These are phyloP conservation scores for Aspidiotus destructor DNA, from an alignment of 2,888 invertebrate genomes.

Conservation along the genomic window DNA sequence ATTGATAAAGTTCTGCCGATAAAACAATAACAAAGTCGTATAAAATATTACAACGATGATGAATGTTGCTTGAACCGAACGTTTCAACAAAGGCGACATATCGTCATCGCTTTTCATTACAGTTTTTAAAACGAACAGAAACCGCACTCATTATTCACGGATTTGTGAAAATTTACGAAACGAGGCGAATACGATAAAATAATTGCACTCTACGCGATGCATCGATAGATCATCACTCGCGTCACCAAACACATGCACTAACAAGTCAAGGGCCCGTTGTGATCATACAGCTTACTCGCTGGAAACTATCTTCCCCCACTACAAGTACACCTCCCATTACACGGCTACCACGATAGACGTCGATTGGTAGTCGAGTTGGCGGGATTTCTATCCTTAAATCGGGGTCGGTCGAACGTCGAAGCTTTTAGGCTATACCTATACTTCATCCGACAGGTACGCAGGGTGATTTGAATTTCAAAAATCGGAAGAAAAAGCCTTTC, in stretches of 20 bases:
- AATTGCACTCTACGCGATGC: slow-evolving; percentile 7
- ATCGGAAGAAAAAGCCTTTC: too few species aligned
- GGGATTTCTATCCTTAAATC: too few species aligned
- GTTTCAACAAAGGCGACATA: slow-evolving; percentile 26
- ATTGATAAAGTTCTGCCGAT: slow-evolving; percentile 16
- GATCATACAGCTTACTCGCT: background rate
- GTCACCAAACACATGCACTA: slow-evolving; percentile 22
- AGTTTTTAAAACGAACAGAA: slow-evolving; percentile 18
- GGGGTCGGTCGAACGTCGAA: too few species aligned
- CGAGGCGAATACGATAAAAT: background rate
- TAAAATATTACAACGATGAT: slow-evolving; percentile 26
- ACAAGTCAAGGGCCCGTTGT: background rate
- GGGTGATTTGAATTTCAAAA: too few species aligned
- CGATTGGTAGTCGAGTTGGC: too few species aligned
- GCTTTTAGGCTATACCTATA: too few species aligned
- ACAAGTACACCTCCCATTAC: too few species aligned
- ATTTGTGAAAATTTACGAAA: slow-evolving; percentile 4
- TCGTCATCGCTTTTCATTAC: slow-evolving; percentile 25
- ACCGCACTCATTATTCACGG: slow-evolving; percentile 3
- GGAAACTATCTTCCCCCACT: background rate
- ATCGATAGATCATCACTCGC: slow-evolving; percentile 9
- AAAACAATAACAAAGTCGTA: slow-evolving; percentile 22
- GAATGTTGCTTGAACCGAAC: slow-evolving; percentile 26
- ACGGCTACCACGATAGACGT: too few species aligned
- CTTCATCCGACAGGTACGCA: too few species aligned